Percentiles rank a stretch among this genome's conserved stretches.
Evolutionary conservation across 2,797 vertebrate species (phyloP).

Genomic region (Alectoris magna): DNA sequence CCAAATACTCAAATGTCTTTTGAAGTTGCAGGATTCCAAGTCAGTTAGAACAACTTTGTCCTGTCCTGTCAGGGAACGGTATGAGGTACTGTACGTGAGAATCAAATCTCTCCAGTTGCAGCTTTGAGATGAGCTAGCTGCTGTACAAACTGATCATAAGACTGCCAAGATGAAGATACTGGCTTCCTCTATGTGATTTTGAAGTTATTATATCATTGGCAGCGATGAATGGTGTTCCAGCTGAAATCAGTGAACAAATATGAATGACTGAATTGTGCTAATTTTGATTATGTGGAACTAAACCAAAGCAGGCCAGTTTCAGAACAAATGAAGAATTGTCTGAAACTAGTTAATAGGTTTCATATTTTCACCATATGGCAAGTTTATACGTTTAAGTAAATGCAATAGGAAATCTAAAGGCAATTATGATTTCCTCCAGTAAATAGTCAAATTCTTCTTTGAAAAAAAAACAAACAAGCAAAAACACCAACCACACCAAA

Average conservation of each 20-base stretch:
- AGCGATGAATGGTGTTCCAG: neutral
- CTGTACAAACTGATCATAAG: neutral
- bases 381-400: neutral
- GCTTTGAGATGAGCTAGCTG: neutral
- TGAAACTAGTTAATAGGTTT: neutral
- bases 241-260: constrained; percentile 3
- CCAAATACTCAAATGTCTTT: neutral
- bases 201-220: neutral
- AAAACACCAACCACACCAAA: neutral
- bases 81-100: neutral
- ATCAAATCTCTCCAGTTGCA: neutral
- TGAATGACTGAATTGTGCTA: neutral
- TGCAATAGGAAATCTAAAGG: neutral
- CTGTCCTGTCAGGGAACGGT: neutral
- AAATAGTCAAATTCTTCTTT: neutral
- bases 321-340: neutral
- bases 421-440: neutral
- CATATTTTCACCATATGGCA: neutral
- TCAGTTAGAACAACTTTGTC: neutral
- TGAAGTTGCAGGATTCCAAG: neutral
- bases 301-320: neutral
- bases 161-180: neutral
- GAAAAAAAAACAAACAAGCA: neutral
- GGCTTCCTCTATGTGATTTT: neutral
- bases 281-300: neutral